These are phyloP conservation scores for Nyleta sp. DNA, from an alignment of 2,888 invertebrate genomes.

Conservation along the genomic window DNA sequence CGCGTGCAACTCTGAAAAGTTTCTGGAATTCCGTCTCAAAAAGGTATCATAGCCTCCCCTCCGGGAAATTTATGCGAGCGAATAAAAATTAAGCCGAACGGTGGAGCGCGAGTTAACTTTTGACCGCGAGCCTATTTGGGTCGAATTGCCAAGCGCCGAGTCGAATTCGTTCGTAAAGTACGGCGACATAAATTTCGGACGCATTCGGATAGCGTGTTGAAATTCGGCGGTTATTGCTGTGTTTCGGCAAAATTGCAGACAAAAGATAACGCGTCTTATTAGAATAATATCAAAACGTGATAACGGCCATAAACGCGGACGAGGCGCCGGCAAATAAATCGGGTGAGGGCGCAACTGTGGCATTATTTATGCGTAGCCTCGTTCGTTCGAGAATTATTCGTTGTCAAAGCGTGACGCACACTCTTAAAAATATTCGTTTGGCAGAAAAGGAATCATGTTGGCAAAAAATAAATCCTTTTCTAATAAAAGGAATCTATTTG, in stretches of 20 bases:
- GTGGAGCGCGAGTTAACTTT: neutral
- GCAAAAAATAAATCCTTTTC: too few species aligned
- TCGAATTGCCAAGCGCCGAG: neutral
- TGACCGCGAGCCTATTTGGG: neutral
- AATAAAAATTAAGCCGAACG: neutral
- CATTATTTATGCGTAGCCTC: neutral
- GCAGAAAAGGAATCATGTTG: too few species aligned
- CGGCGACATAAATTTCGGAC: neutral
- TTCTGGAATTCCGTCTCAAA: too few species aligned
- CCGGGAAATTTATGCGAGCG: neutral
- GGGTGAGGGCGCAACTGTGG: neutral
- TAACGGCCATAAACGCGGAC: neutral
- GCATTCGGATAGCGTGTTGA: neutral
- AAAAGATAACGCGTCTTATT: conserved; percentile 9
- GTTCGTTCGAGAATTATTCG: too few species aligned
- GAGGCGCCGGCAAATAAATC: neutral
- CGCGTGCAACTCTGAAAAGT: too few species aligned
- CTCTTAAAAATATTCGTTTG: too few species aligned
- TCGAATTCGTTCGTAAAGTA: neutral
- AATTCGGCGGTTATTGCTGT: neutral
- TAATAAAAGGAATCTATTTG: too few species aligned
- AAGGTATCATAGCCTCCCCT: too few species aligned
- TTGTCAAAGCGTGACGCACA: too few species aligned
- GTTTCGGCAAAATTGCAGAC: neutral
- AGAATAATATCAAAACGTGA: neutral